Percentiles rank a stretch among this genome's conserved stretches.
phyloP scores from a whole-genome alignment of 2,113 vertebrate species.

The Propithecus coquereli region DNA sequence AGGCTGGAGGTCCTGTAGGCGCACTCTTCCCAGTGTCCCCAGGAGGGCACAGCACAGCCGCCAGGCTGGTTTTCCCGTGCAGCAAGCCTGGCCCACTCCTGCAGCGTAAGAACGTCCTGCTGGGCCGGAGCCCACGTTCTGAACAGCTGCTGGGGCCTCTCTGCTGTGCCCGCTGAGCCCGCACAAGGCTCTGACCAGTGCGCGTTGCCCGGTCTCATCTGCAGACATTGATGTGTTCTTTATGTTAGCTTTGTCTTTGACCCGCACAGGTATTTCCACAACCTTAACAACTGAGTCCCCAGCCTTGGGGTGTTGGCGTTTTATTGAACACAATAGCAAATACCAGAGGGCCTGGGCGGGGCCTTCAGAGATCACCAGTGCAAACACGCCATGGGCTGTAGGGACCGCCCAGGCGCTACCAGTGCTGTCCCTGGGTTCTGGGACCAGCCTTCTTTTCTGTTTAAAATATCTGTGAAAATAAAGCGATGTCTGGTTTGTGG shows the following conservation, averaged over 20 bases:
- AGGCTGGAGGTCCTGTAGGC: neutral
- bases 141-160: neutral
- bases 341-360: neutral
- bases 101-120: rapidly evolving
- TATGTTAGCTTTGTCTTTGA: neutral
- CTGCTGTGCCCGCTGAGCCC: neutral
- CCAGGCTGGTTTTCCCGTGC: too few relatives aligned
- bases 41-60: rapidly evolving
- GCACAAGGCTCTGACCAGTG: too few relatives aligned
- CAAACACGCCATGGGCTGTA: rapidly evolving
- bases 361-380: neutral
- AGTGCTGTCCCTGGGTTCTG: rapidly evolving
- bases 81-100: rapidly evolving
- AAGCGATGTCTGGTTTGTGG: neutral
- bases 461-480: rapidly evolving
- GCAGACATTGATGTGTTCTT: neutral
- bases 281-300: too few relatives aligned
- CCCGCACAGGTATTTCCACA: rapidly evolving
- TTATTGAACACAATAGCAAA: too few relatives aligned
- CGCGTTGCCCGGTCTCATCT: neutral
- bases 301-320: neutral
- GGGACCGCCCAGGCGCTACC: neutral
- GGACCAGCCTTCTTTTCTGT: rapidly evolving
- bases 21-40: rapidly evolving
- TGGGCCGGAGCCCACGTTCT: neutral